Evolutionary conservation across 2,113 vertebrate species (phyloP), one percentile per base, ranked within the genome.

Genomic region (Mus pahari): DNA sequence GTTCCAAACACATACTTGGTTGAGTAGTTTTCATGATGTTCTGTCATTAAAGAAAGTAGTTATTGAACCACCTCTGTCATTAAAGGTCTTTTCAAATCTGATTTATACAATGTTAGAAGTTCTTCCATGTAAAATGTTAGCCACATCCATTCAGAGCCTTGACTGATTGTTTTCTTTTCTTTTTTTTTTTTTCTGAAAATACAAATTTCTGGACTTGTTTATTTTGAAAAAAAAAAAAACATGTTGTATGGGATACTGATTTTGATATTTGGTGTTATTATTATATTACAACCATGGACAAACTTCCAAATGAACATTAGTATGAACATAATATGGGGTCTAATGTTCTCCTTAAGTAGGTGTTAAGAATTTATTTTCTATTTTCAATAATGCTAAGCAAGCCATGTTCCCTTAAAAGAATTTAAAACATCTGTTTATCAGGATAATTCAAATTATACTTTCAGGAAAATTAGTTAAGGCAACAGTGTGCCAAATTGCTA

Each of bases 381-480:
- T 20, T 74, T 90, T 89, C 39, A 82, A 71, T 33, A 86, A 60
- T 73, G 39, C 20, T 81, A 50, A 60, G 31, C 86, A 86, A 73
- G 94, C 73, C 74, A 91, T 3, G 39, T 71, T 93, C 28, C 14
- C 10, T 91, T 26, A 77, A 91, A 91, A 60, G 2, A 92, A 19
- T 74, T 79, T 45, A 95, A 94, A 94, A 75, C 31, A 91, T 82
- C 24, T 92, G 2, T 24, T 86, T 82, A 88, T n/a, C 0, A 87
- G 42, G 6, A 77, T 93, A 94, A 84, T 90, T 91, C 89, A 12
- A 92, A 90, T 77, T 91, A 42, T 68, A 50, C 60, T 89, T 89
- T 73, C 62, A 89, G 74, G 66, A 53, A 90, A 81, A 94, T 28
- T 2, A 50, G 45, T 82, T 50, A 82, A 20, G 1, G 33, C 64